Evolutionary conservation across 2,113 vertebrate species (phyloP).

Genomic region (Sphaerodactylus townsendi): DNA sequence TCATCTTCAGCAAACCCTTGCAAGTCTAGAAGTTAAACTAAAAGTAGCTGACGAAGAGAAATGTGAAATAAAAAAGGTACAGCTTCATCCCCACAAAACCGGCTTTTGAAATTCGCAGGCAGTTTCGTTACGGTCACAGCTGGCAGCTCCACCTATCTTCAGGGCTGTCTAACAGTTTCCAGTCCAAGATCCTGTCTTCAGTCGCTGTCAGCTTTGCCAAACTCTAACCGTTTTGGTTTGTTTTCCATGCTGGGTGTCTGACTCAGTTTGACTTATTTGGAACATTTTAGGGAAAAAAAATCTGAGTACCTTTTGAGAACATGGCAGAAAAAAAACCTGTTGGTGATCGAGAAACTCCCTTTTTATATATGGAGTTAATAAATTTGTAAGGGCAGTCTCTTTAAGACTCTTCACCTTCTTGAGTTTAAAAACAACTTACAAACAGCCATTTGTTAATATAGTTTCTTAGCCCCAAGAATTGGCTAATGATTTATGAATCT

Average conservation of each 20-base stretch:
- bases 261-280: background rate
- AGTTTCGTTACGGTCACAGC: background rate
- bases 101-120: background rate
- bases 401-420: background rate
- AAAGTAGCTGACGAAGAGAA: constrained; percentile 78
- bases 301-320: background rate
- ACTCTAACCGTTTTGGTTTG: background rate
- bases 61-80: constrained; percentile 75
- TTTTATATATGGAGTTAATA: background rate
- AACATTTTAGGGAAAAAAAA: background rate
- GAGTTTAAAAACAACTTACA: background rate
- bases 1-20: constrained; percentile 67
- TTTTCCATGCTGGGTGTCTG: background rate
- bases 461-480: background rate
- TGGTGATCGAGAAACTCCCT: background rate
- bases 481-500: background rate
- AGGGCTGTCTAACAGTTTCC: background rate
- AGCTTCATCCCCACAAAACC: background rate
- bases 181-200: background rate
- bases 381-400: background rate
- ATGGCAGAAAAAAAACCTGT: background rate
- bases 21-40: constrained; percentile 72
- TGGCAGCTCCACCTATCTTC: background rate
- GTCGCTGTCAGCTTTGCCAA: background rate
- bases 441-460: background rate